Evolutionary conservation across 1,140 invertebrate species (phyloP).

Genomic region (Pseudomyrmex gracilis): DNA sequence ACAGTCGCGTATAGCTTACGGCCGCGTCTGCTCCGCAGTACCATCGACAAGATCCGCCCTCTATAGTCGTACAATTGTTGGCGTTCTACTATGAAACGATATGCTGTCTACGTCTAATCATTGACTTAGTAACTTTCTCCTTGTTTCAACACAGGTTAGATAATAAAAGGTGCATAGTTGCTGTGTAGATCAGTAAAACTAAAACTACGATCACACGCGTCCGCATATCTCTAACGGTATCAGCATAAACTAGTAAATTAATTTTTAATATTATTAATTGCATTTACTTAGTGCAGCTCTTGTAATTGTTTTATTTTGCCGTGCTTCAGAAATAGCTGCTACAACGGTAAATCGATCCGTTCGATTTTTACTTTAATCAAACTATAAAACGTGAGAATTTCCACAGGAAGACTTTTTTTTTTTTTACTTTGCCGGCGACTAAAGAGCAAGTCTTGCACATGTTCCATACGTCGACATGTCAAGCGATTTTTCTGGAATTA

Average conservation of each 20-base stretch:
- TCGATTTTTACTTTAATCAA: conserved; percentile 8
- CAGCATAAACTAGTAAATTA: background rate
- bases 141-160: background rate
- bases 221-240: background rate
- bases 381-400: background rate
- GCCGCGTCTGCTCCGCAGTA: conserved; percentile 42
- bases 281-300: no score
- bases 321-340: background rate
- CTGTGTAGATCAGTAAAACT: background rate
- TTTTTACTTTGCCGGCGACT: conserved; percentile 17
- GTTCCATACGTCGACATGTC: background rate
- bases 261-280: no score
- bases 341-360: background rate
- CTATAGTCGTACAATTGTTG: conserved; percentile 28
- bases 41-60: conserved; percentile 37
- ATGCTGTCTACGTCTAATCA: conserved; percentile 29
- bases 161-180: background rate
- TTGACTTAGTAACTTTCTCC: background rate
- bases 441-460: background rate
- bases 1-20: conserved; percentile 41
- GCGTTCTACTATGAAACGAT: conserved; percentile 32
- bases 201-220: no score
- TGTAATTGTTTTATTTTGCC: background rate
- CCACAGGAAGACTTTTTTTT: conserved; percentile 6
- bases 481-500: conserved; percentile 54